Conservation (phyloP, 2,113 vertebrate species). For the Burhinus bistriatus region DNA sequence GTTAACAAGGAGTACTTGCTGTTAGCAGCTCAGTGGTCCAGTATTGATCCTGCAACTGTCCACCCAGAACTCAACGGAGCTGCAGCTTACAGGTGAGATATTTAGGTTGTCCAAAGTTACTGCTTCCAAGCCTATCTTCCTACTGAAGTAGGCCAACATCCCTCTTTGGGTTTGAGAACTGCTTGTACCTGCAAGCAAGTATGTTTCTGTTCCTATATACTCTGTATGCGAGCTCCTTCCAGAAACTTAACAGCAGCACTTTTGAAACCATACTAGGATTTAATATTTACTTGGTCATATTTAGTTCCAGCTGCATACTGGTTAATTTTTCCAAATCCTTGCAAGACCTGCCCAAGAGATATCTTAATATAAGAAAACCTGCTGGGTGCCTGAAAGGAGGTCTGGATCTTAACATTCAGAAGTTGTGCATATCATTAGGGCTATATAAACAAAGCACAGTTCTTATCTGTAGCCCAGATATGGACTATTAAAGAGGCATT, state of each 20-base stretch:
- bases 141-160: background rate
- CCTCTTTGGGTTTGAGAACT: background rate
- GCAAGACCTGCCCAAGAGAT: background rate
- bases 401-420: background rate
- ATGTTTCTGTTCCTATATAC: background rate
- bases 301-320: background rate
- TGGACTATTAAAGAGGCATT: background rate
- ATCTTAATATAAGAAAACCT: background rate
- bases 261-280: background rate
- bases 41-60: slow-evolving; percentile 85
- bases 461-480: background rate
- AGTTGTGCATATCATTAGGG: background rate
- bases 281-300: background rate
- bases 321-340: background rate
- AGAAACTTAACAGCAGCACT: background rate
- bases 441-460: background rate
- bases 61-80: slow-evolving; percentile 90
- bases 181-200: background rate
- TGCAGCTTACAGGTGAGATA: slow-evolving; percentile 83
- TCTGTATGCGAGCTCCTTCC: background rate
- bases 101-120: background rate
- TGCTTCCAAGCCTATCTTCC: background rate
- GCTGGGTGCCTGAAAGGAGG: background rate
- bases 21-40: slow-evolving; percentile 89
- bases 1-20: slow-evolving; percentile 95